These are phyloP conservation scores for Eulithis testata DNA, from an alignment of 2,888 invertebrate genomes.

Conservation along the genomic window DNA sequence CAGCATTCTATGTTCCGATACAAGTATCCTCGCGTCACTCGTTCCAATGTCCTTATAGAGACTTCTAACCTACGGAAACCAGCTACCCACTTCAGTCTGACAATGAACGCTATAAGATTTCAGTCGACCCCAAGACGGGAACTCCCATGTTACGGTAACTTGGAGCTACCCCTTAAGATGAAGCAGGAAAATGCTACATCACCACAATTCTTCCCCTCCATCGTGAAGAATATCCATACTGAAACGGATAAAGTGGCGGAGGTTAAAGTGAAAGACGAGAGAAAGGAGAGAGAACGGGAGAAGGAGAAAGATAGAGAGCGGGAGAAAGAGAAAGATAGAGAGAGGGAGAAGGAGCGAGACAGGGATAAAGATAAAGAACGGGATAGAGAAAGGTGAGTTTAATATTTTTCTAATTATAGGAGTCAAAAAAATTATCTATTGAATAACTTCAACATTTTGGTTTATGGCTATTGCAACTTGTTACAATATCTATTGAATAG, in stretches of 20 bases:
- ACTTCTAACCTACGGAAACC: slow-evolving; percentile 61
- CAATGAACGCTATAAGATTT: slow-evolving; percentile 72
- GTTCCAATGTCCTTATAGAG: slow-evolving; percentile 74
- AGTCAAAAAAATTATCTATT: too few species aligned
- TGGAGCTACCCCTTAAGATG: slow-evolving; percentile 75
- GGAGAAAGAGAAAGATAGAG: slow-evolving; percentile 50
- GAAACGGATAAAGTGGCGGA: slow-evolving; percentile 62
- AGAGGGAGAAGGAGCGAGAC: slow-evolving; percentile 48
- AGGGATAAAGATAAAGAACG: slow-evolving; percentile 39
- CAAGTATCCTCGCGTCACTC: slow-evolving; percentile 75
- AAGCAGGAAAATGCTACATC: slow-evolving; percentile 66
- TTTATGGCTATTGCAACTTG: too few species aligned
- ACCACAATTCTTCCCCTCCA: slow-evolving; percentile 61
- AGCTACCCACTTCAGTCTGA: slow-evolving; percentile 65
- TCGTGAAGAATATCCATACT: slow-evolving; percentile 56
- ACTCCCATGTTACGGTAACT: slow-evolving; percentile 78
- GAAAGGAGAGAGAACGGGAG: slow-evolving; percentile 60
- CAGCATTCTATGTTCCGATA: slow-evolving; percentile 72
- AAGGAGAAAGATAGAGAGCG: slow-evolving; percentile 54
- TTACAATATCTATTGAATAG: too few species aligned
- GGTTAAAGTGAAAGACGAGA: slow-evolving; percentile 60
- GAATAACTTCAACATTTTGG: too few species aligned
- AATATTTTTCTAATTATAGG: neutral
- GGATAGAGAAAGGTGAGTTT: slow-evolving; percentile 49
- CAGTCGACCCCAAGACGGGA: slow-evolving; percentile 71